A percentile compares a stretch with the other conserved stretches of the same genome.
These are phyloP conservation scores for Neoniphon sammara DNA, from an alignment of 2,797 vertebrate genomes.

Conservation along the genomic window DNA sequence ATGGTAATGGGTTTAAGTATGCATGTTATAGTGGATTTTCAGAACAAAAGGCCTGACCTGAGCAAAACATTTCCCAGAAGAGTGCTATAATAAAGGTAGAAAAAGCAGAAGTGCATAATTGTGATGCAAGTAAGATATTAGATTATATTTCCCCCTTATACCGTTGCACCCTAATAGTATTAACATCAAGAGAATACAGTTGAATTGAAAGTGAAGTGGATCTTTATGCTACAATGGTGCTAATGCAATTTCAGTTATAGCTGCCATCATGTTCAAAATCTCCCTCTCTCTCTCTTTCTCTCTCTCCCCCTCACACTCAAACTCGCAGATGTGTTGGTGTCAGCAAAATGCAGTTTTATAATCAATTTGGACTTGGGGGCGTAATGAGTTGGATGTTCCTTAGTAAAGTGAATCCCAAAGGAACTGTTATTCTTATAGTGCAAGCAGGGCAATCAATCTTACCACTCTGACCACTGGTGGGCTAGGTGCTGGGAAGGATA, in stretches of 20 bases:
- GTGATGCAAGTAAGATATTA: not conserved
- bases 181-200: constrained; percentile 16
- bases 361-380: constrained; percentile 79
- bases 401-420: constrained; percentile 79
- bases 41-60: not conserved
- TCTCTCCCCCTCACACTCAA: constrained; percentile 2
- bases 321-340: constrained; percentile 63
- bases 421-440: constrained; percentile 78
- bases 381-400: constrained; percentile 74
- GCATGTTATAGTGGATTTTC: too few species aligned
- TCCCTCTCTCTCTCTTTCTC: not conserved
- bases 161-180: constrained; percentile 3
- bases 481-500: constrained; percentile 60
- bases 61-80: not conserved
- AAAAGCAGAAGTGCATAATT: not conserved
- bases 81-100: too few species aligned
- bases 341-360: constrained; percentile 79
- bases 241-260: constrained; percentile 47
- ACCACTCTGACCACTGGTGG: constrained; percentile 53
- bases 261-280: constrained; percentile 33
- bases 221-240: constrained; percentile 5
- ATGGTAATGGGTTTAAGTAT: too few species aligned
- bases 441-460: constrained; percentile 77
- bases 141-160: not conserved
- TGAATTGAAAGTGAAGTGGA: constrained; percentile 22